These are phyloP conservation scores for Leucoraja erinaceus DNA, from an alignment of 2,113 vertebrate genomes.

Conservation along the genomic window DNA sequence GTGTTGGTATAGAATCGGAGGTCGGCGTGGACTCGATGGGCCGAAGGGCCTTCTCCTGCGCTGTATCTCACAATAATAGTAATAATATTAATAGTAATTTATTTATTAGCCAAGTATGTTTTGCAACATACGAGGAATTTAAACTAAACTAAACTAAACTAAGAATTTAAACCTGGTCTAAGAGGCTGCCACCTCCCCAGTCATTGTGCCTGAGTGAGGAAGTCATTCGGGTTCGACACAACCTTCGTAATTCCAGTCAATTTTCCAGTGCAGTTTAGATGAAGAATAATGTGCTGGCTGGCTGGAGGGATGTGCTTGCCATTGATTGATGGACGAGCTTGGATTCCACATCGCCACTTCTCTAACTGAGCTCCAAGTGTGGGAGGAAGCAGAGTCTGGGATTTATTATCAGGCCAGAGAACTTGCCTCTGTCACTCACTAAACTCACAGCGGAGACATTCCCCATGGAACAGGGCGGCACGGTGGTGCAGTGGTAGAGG, in stretches of 20 bases:
- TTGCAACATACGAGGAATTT: too few relatives aligned
- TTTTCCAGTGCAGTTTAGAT: not conserved
- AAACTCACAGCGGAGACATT: not conserved
- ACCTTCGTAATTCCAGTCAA: not conserved
- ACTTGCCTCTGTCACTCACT: not conserved
- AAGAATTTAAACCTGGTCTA: not conserved
- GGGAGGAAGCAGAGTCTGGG: not conserved
- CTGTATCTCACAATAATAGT: too few relatives aligned
- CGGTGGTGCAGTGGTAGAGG: too few relatives aligned
- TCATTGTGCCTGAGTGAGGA: not conserved
- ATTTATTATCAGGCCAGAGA: not conserved
- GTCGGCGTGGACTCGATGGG: too few relatives aligned
- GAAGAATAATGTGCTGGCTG: not conserved
- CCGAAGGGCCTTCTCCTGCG: too few relatives aligned
- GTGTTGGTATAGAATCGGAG: too few relatives aligned
- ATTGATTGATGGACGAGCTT: not conserved
- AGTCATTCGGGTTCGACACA: not conserved
- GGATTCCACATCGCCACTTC: not conserved
- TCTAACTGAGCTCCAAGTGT: not conserved
- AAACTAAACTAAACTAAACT: too few relatives aligned
- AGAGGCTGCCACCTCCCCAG: not conserved
- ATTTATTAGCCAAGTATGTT: too few relatives aligned
- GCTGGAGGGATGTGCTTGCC: not conserved
- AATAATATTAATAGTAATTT: too few relatives aligned
- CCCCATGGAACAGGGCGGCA: too few relatives aligned